These are phyloP conservation scores for Temnothorax longispinosus DNA, from an alignment of 1,140 invertebrate genomes.

Conservation along the genomic window DNA sequence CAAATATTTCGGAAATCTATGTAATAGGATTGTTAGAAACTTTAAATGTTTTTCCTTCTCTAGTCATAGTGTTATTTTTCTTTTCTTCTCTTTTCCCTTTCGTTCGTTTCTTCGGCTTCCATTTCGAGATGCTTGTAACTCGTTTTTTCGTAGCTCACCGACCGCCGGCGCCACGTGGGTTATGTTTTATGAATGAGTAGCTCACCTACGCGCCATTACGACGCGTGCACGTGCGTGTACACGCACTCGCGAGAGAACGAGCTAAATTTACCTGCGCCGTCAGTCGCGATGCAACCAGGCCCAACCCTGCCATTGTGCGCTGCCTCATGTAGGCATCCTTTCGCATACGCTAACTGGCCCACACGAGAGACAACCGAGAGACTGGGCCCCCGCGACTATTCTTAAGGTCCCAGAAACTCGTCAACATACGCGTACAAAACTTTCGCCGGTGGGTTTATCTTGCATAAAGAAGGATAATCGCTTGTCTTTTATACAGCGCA, in stretches of 20 bases:
- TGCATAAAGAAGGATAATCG: conserved; percentile 22
- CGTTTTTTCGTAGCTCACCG: not conserved
- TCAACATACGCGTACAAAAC: conserved; percentile 31
- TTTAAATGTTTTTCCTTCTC: not conserved
- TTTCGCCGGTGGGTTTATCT: conserved; percentile 54
- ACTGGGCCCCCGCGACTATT: conserved; percentile 15
- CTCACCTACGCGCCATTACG: conserved; percentile 77
- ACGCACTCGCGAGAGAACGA: conserved; percentile 31
- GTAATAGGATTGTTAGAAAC: not conserved
- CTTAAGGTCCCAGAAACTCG: conserved; percentile 20
- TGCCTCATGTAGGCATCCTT: conserved; percentile 67
- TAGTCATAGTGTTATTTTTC: not conserved
- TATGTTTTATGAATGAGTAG: conserved; percentile 81
- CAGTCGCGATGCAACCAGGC: conserved; percentile 65
- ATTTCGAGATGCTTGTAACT: conserved; percentile 11
- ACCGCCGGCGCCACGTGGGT: conserved; percentile 71
- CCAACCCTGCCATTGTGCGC: conserved; percentile 74
- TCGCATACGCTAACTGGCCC: conserved; percentile 61
- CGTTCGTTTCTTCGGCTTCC: not conserved
- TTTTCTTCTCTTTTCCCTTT: not conserved
- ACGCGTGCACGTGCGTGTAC: conserved; percentile 42
- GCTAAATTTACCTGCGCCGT: conserved; percentile 71
- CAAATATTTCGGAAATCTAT: not conserved
- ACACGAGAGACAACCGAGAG: conserved; percentile 54
- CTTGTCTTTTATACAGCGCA: conserved; percentile 16